Conservation (phyloP, 92 coral and sea anemone species). For the Diadumene lineata region DNA sequence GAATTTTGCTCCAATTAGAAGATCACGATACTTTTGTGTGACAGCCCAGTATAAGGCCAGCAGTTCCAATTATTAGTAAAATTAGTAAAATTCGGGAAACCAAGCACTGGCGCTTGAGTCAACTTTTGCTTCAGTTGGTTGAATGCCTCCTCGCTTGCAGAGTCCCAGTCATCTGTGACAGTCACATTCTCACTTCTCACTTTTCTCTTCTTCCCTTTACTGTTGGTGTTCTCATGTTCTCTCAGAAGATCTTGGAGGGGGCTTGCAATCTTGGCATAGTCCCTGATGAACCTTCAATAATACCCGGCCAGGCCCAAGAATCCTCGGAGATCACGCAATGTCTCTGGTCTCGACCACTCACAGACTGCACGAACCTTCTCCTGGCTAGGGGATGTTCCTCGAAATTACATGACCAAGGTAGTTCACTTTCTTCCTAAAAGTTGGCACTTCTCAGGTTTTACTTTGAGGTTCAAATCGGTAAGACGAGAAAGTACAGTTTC, state of each 20-base stretch:
- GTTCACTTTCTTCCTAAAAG: constrained; percentile 35
- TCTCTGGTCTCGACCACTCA: constrained; percentile 60
- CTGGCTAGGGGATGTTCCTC: constrained; percentile 40
- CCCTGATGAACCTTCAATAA: constrained; percentile 42
- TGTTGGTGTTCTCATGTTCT: not conserved
- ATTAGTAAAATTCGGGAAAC: constrained; percentile 60
- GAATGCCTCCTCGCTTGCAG: constrained; percentile 46
- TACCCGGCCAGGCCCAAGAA: constrained; percentile 47
- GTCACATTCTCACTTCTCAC: not conserved
- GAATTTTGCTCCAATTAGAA: constrained; percentile 49
- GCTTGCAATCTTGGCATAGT: constrained; percentile 40
- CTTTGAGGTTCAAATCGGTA: constrained; percentile 40
- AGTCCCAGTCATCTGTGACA: constrained; percentile 48
- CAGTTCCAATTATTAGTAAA: constrained; percentile 58
- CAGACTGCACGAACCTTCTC: constrained; percentile 54
- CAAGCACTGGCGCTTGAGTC: constrained; percentile 61
- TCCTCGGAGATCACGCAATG: constrained; percentile 56
- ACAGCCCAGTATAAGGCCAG: constrained; percentile 73
- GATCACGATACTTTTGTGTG: constrained; percentile 62
- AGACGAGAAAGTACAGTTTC: constrained; percentile 51
- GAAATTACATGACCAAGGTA: constrained; percentile 51
- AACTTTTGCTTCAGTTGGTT: constrained; percentile 36
- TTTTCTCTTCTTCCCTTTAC: constrained; percentile 3
- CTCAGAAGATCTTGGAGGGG: constrained; percentile 27
- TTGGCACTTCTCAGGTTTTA: constrained; percentile 53